These are phyloP conservation scores for Onychostruthus taczanowskii DNA, from an alignment of 2,113 vertebrate species.

Conservation along the genomic window DNA sequence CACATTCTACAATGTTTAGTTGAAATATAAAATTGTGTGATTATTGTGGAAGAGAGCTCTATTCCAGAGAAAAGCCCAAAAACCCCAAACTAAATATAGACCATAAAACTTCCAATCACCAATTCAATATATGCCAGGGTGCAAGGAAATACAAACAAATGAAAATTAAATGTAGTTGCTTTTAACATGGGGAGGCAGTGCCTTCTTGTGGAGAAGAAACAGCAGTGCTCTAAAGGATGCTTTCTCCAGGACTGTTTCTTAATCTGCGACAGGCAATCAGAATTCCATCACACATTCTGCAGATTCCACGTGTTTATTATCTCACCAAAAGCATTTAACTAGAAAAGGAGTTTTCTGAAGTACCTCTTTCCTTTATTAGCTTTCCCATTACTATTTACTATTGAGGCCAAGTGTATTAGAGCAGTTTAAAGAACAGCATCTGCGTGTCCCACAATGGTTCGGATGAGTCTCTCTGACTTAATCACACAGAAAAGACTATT, in stretches of 20 bases:
- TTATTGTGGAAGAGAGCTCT: neutral
- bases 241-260: neutral
- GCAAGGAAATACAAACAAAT: neutral
- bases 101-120: neutral
- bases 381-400: neutral
- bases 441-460: neutral
- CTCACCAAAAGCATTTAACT: neutral
- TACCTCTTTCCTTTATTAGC: neutral
- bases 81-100: neutral
- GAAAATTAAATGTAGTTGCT: neutral
- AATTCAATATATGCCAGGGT: neutral
- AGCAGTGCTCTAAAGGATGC: neutral
- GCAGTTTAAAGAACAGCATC: neutral
- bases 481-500: neutral
- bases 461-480: neutral
- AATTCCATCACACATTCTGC: neutral
- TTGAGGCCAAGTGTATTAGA: neutral
- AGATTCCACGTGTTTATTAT: neutral
- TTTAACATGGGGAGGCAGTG: neutral
- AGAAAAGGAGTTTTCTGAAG: neutral
- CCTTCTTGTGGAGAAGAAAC: constrained; percentile 16
- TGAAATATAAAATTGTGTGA: neutral
- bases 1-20: neutral
- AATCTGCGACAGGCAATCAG: neutral
- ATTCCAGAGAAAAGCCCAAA: neutral